Evolutionary conservation across 2,797 vertebrate species (phyloP).

Genomic region (Crenuchus spilurus): DNA sequence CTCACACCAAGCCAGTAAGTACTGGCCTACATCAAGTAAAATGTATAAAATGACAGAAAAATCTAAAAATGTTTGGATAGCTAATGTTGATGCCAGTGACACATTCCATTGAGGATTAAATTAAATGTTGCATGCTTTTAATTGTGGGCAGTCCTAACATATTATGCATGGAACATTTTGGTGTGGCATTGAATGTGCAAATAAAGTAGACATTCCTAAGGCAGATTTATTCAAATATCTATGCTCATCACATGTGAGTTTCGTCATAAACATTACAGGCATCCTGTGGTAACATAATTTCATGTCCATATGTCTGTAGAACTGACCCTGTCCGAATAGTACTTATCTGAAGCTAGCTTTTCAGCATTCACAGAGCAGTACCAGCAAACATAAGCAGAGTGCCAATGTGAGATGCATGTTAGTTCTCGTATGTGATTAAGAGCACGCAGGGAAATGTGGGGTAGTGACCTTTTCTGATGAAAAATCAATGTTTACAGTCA

Average conservation of each 20-base stretch:
- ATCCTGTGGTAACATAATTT: neutral
- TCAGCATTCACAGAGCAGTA: no score
- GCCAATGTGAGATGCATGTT: neutral
- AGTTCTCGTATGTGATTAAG: neutral
- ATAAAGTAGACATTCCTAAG: no score
- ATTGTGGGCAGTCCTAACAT: neutral
- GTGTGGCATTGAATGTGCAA: no score
- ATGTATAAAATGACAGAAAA: neutral
- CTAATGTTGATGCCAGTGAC: neutral
- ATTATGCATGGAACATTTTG: neutral
- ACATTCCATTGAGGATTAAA: neutral
- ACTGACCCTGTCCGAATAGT: neutral
- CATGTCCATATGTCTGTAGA: neutral
- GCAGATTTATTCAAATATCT: no score
- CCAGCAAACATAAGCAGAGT: neutral
- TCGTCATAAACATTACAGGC: neutral
- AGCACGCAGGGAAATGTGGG: neutral
- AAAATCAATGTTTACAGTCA: neutral
- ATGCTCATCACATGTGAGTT: no score
- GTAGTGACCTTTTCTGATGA: neutral
- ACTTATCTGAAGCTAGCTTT: neutral
- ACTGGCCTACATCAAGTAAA: neutral
- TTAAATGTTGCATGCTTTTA: no score
- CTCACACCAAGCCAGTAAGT: neutral
- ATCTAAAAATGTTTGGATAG: no score